Base-by-base conservation (phyloP, 2,113 vertebrate species). In the Clinocottus analis region DNA sequence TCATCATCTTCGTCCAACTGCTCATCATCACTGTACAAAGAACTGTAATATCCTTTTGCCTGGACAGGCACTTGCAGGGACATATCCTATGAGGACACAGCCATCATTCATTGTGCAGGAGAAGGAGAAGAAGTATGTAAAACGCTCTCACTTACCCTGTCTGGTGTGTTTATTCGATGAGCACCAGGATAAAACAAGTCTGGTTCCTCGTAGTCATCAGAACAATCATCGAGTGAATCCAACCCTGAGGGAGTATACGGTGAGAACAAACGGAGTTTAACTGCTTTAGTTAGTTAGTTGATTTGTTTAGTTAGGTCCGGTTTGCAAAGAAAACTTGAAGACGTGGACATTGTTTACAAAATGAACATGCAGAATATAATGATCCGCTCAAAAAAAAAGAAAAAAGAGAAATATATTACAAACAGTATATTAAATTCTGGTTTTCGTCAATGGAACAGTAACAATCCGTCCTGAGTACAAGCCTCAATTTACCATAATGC, bases 1-100 rank as follows among this genome's bases (percentile, higher is more conserved):
- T 90, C 87, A 0, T 92, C 93, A 17, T 43, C 39, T 17, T 93
- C 90, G 2, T 92, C 93, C 64, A 95, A 63, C 3, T 91, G 39
- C 29, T 93, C 94, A 14, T 95, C 95, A 0, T 95, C 95, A 5
- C 94, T 95, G 85, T 69, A 94, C 60, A 94, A 55, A 61, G 91
- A 93, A 77, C 23, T 91, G 74, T 27, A 73, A 0, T 79, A 84
- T 19, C 19, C 21, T 29, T 86, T 89, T 5, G 0, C 3, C 16
- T 0, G 4, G 31, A 17, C 3, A 1, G 94, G 91, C 41, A 94
- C 84, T 16, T 77, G 77, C 80, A 93, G 81, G 47, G 89, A 85
- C 82, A 83, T 86, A 35, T 89, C 92, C 94, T 95, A 53, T 60
- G 56, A 90, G 7, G 35, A 88, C 11, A 89, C 16, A 69, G 21